Evolutionary conservation across 2,797 vertebrate species (phyloP).

Genomic region (Parambassis ranga): DNA sequence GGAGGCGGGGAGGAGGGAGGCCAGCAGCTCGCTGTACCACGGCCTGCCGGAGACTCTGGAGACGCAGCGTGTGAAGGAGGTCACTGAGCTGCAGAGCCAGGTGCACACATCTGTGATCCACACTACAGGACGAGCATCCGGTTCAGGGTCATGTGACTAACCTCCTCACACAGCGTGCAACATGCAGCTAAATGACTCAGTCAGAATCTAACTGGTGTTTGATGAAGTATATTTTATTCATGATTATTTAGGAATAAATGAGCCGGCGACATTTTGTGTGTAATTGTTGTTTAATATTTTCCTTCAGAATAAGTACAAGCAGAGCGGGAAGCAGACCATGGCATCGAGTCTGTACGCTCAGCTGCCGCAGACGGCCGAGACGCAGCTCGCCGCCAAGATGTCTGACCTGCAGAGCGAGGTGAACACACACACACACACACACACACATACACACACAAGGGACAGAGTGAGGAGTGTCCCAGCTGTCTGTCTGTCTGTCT

Average conservation of each 20-base stretch:
- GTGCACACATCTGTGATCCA: slow-evolving; percentile 65
- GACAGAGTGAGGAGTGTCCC: no score
- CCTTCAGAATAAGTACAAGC: slow-evolving; percentile 62
- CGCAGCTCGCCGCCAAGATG: slow-evolving; percentile 67
- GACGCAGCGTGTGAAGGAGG: slow-evolving; percentile 83
- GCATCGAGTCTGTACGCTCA: slow-evolving; percentile 65
- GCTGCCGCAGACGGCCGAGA: slow-evolving; percentile 73
- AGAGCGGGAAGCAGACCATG: slow-evolving; percentile 47
- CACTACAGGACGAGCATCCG: no score
- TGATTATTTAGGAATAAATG: no score
- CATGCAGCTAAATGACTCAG: no score
- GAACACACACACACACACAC: background rate
- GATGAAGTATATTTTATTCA: no score
- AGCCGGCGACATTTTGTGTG: no score
- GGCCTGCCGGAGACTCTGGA: slow-evolving; percentile 88
- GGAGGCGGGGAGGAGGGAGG: slow-evolving; percentile 79
- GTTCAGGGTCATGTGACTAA: no score
- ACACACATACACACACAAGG: no score
- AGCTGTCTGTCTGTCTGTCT: background rate
- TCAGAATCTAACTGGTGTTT: no score
- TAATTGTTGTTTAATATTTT: background rate
- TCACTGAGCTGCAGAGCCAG: slow-evolving; percentile 88
- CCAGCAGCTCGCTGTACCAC: slow-evolving; percentile 82
- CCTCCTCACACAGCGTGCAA: no score
- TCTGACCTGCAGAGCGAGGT: slow-evolving; percentile 83